A percentile compares a stretch with the other conserved stretches of the same genome.
Evolutionary conservation across 2,888 invertebrate genomes (phyloP).

Genomic region (Andrena haemorrhoa): DNA sequence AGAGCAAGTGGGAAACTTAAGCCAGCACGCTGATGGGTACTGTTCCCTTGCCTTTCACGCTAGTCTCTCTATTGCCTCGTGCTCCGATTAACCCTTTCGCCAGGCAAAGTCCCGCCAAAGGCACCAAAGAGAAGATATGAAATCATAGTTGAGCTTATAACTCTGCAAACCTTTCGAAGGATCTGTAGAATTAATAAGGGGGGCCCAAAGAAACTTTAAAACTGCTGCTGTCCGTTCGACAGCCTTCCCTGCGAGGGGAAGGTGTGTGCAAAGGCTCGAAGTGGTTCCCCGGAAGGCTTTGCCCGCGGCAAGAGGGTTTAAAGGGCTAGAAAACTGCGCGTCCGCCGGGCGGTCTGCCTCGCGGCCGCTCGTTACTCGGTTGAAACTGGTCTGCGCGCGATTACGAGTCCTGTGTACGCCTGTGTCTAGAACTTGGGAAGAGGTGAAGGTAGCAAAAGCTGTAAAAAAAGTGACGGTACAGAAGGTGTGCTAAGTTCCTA

Average conservation of each 20-base stretch:
- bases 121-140: background rate
- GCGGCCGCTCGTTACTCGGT: background rate
- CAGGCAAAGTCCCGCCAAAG: background rate
- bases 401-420: conserved; percentile 1
- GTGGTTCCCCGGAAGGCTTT: background rate
- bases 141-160: background rate
- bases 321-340: background rate
- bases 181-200: background rate
- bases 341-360: background rate
- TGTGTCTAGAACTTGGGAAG: conserved; percentile 34
- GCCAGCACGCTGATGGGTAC: conserved; percentile 55
- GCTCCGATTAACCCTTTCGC: conserved; percentile 14
- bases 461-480: conserved; percentile 33
- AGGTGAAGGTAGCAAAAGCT: conserved; percentile 69
- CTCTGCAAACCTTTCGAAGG: background rate
- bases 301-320: conserved; percentile 17
- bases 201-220: background rate
- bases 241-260: background rate
- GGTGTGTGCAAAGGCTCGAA: background rate
- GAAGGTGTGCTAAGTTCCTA: conserved; percentile 14
- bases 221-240: background rate
- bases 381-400: background rate
- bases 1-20: conserved; percentile 72
- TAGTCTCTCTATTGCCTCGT: conserved; percentile 4
- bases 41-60: conserved; percentile 40